Evolutionary conservation across 2,888 invertebrate species (phyloP).

Genomic region (Linyphia triangularis): DNA sequence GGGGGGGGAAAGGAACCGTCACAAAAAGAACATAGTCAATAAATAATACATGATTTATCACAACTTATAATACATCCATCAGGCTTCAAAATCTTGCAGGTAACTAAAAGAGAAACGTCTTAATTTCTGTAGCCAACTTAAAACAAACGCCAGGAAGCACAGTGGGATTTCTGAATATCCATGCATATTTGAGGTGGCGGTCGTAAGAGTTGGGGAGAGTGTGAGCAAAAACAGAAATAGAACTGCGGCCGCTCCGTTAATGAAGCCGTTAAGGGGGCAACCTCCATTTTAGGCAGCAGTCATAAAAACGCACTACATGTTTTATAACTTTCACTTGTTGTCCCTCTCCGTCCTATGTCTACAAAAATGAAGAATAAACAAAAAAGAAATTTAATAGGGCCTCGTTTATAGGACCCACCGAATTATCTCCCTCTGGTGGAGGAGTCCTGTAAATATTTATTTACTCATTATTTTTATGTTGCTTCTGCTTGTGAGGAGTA

Average conservation of each 20-base stretch:
- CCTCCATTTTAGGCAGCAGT: slow-evolving; percentile 58
- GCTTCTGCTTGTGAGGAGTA: slow-evolving; percentile 12
- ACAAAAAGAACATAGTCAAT: too few relatives aligned
- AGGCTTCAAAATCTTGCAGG: too few relatives aligned
- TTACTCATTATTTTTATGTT: slow-evolving; percentile 11
- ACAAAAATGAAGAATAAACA: not conserved
- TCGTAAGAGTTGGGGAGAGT: slow-evolving; percentile 7
- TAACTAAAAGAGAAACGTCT: too few relatives aligned
- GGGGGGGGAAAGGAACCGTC: too few relatives aligned
- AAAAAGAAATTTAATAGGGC: slow-evolving; percentile 26
- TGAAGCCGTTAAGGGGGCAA: slow-evolving; percentile 70
- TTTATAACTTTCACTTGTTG: slow-evolving; percentile 74
- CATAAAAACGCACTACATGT: slow-evolving; percentile 69
- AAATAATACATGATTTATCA: too few relatives aligned
- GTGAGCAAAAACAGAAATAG: slow-evolving; percentile 52
- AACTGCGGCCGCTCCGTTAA: slow-evolving; percentile 65
- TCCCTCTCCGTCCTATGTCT: not conserved
- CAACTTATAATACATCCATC: too few relatives aligned
- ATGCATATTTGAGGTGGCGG: slow-evolving; percentile 40
- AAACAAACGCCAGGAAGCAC: too few relatives aligned
- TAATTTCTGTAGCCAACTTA: too few relatives aligned
- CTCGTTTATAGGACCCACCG: slow-evolving; percentile 41
- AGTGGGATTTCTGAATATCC: not conserved
- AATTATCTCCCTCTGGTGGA: slow-evolving; percentile 39
- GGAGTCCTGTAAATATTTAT: slow-evolving; percentile 39